A percentile compares a stretch with the other conserved stretches of the same genome.
phyloP scores from a whole-genome alignment of 2,113 vertebrate species.

The Lampris megalopsis region DNA sequence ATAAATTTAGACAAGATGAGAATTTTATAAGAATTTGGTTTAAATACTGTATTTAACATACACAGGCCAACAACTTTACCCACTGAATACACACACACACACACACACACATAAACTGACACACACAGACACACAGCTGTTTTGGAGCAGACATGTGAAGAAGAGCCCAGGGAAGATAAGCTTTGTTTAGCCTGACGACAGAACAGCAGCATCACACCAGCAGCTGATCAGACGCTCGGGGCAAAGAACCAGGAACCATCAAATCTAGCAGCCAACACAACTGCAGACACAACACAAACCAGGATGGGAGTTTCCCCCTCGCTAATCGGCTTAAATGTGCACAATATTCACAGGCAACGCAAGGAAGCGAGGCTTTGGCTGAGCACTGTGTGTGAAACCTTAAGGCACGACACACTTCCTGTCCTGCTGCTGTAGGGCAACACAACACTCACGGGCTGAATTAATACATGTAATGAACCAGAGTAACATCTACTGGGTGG shows the following conservation, averaged over 20 bases:
- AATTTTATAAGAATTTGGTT: neutral
- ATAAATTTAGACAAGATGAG: no score
- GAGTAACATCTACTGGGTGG: no score
- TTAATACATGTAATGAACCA: no score
- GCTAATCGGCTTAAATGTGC: neutral
- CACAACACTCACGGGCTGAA: no score
- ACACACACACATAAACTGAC: slow-evolving; percentile 1
- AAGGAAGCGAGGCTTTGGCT: no score
- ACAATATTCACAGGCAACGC: no score
- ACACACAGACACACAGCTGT: slow-evolving; percentile 9
- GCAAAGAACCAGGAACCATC: neutral
- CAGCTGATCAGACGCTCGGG: neutral
- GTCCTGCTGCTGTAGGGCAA: no score
- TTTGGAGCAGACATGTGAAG: slow-evolving; percentile 44
- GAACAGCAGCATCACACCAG: neutral
- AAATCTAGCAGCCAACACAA: neutral
- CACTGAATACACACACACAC: neutral
- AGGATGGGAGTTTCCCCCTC: no score
- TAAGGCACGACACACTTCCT: no score
- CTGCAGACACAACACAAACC: neutral
- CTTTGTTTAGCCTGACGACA: slow-evolving; percentile 9
- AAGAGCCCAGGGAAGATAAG: slow-evolving; percentile 2
- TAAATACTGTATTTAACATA: slow-evolving; percentile 4
- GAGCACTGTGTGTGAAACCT: no score
- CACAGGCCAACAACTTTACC: neutral